These are phyloP conservation scores for human DNA, from an alignment of 2,113 vertebrate genomes.

Conservation along the genomic window GRCh38 chr4:107735001-107735500, in stretches of 20 bases:
- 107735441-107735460: neutral
- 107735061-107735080: neutral
- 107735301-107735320: neutral
- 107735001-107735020: neutral
- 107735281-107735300: neutral
- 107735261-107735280: neutral
- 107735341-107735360: neutral
- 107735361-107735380: neutral
- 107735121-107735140: neutral
- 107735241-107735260: too few relatives aligned
- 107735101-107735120: neutral
- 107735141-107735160: neutral
- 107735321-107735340: neutral
- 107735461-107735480: neutral
- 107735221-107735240: too few relatives aligned
- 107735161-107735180: neutral
- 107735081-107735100: neutral
- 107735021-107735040: neutral
- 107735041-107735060: neutral
- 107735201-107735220: neutral
- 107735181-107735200: neutral
- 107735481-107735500: neutral
- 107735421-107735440: neutral
- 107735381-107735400: neutral
- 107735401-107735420: neutral